Evolutionary conservation across 2,888 invertebrate species (phyloP), one percentile per base, ranked within the genome.

Genomic region (Pocota personata): DNA sequence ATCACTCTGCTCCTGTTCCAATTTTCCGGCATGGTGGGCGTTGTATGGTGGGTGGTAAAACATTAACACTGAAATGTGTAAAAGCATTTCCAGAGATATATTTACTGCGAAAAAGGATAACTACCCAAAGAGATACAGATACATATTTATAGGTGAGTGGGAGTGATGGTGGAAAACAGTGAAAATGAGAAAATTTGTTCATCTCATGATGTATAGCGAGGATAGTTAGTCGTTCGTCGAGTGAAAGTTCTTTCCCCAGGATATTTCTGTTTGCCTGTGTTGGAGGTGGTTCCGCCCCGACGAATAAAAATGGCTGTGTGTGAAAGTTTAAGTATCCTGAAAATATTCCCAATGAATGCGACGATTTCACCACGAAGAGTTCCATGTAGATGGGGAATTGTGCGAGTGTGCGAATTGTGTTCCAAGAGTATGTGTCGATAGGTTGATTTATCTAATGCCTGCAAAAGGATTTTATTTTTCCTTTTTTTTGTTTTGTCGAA

Each of bases 91-190:
- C 76, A 27, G 86, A 86, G 82, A 86, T 82, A 82, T 86, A 86
- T 86, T 86, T 86, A 72, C 86, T 82, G 76, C 71, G 86, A 86
- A 86, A 86, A 86, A 77, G 86, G 82, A 82, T 86, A 86, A 82
- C 86, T 72, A 72, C 50, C 75, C 80, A 60, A 66, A 40, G 46
- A 72, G 46, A 50, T 24, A 24, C 21, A 24, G 46, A 75, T 66
- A 69, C 24, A 64, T 35, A 64, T 14, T 48, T 57, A 73, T 57
- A 14, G 14, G 32, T 19, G 24, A 32, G 55, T 32, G 52, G 35
- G 57, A 21, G 52, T 67, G 58, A 37, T 71, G 86, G 71, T 60
- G 80, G 50, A 52, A 75, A 75, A 71, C 66, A 57, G 80, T 80
- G 84, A 86, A 86, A 71, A 75, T 79, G 80, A 76, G 80, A 71